Conservation (phyloP, 2,797 vertebrate genomes). For the Myripristis murdjan region DNA sequence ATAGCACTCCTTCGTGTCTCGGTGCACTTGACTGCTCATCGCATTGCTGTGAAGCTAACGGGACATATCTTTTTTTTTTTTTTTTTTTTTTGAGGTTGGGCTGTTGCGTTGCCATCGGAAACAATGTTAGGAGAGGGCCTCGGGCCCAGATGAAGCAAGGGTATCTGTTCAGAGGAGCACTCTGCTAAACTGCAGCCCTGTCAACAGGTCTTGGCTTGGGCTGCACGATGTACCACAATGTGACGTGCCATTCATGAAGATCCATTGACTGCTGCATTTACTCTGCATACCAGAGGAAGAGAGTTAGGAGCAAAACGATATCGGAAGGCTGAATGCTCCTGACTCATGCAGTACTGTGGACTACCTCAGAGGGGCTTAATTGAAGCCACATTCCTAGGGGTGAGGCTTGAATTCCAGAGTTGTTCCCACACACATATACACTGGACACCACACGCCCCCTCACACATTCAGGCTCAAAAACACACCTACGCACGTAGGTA, state of each 20-base stretch:
- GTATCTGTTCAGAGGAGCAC: neutral
- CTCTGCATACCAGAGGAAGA: conserved; percentile 49
- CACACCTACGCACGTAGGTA: conserved; percentile 17
- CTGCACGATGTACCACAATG: conserved; percentile 15
- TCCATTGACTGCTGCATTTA: conserved; percentile 54
- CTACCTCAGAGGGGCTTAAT: conserved; percentile 72
- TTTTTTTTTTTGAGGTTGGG: conserved; percentile 7
- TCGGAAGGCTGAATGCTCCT: conserved; percentile 46
- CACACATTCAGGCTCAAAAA: conserved; percentile 41
- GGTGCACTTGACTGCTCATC: conserved; percentile 42
- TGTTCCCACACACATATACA: conserved; percentile 50
- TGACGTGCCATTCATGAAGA: conserved; percentile 56
- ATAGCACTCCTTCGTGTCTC: conserved; percentile 51
- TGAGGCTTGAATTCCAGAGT: conserved; percentile 68
- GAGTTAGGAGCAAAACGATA: conserved; percentile 54
- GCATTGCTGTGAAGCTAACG: conserved; percentile 49
- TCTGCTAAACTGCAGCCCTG: conserved; percentile 18
- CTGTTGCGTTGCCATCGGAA: conserved; percentile 50
- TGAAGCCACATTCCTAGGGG: conserved; percentile 76
- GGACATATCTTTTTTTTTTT: conserved; percentile 30
- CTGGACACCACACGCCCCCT: conserved; percentile 42
- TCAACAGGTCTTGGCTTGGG: conserved; percentile 24
- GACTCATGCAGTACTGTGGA: conserved; percentile 67
- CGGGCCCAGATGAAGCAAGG: conserved; percentile 14
- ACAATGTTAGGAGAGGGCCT: conserved; percentile 24